A percentile compares a stretch with the other conserved stretches of the same genome.
Conservation (phyloP, 2,113 vertebrate genomes). For the Corythoichthys haematopterus region DNA sequence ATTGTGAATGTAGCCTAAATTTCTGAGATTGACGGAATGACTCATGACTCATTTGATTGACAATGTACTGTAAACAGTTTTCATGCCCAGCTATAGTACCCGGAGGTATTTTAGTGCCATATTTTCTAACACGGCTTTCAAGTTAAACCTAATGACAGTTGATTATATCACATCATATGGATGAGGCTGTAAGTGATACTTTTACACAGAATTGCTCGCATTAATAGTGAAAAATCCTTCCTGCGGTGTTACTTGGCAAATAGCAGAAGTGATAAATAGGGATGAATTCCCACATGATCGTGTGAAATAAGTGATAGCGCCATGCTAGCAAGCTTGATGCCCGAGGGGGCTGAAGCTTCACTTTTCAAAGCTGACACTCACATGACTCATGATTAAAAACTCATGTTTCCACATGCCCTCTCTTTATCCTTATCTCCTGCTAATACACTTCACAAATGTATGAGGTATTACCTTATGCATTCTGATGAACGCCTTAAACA, state of each 20-base stretch:
- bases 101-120: too few relatives aligned
- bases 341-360: conserved; percentile 19
- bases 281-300: conserved; percentile 21
- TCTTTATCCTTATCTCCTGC: conserved; percentile 7
- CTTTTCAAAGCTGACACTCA: conserved; percentile 16
- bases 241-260: conserved; percentile 7
- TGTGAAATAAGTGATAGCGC: conserved; percentile 12
- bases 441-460: conserved; percentile 3
- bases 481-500: conserved; percentile 3
- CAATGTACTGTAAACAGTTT: too few relatives aligned
- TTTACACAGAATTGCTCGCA: not conserved
- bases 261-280: conserved; percentile 7
- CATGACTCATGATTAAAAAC: conserved; percentile 38
- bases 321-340: conserved; percentile 13
- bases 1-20: too few relatives aligned
- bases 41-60: too few relatives aligned
- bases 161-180: conserved; percentile 5
- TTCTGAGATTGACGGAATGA: too few relatives aligned
- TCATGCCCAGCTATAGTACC: too few relatives aligned
- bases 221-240: not conserved
- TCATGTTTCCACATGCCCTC: conserved; percentile 28
- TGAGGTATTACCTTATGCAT: not conserved
- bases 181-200: conserved; percentile 5
- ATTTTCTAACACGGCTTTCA: too few relatives aligned
- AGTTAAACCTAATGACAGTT: not conserved